Conservation (phyloP, 2,888 invertebrate species). For the Dexiosoma caninum region DNA sequence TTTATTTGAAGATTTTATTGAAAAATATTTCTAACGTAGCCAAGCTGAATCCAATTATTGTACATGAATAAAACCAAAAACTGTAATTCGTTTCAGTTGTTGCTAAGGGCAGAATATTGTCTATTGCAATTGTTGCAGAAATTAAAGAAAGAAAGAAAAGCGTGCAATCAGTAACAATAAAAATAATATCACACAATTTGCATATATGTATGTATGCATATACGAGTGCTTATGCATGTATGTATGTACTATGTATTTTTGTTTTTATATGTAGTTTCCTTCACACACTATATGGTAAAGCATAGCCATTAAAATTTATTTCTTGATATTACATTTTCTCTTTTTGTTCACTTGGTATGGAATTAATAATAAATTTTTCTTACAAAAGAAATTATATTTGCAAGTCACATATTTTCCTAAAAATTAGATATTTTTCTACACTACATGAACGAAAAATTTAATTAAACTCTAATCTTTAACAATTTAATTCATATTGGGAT, state of each 20-base stretch:
- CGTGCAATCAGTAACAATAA: conserved; percentile 13
- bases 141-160: neutral
- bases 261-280: conserved; percentile 6
- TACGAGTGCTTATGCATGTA: too few relatives aligned
- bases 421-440: too few relatives aligned
- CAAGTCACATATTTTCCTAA: neutral
- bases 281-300: neutral
- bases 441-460: conserved; percentile 8
- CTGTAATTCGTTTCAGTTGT: conserved; percentile 42
- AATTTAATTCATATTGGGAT: neutral
- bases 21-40: too few relatives aligned
- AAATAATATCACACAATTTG: conserved; percentile 25
- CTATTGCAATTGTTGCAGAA: conserved; percentile 25
- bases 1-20: too few relatives aligned
- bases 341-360: neutral
- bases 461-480: conserved; percentile 46
- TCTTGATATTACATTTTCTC: too few relatives aligned
- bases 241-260: neutral
- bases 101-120: conserved; percentile 41
- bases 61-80: neutral
- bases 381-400: neutral
- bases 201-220: too few relatives aligned
- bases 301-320: neutral
- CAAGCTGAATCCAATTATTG: conserved; percentile 21
- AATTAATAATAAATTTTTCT: neutral